Base-by-base conservation (phyloP, 2,888 invertebrate genomes). In the Campoletis raptor region DNA sequence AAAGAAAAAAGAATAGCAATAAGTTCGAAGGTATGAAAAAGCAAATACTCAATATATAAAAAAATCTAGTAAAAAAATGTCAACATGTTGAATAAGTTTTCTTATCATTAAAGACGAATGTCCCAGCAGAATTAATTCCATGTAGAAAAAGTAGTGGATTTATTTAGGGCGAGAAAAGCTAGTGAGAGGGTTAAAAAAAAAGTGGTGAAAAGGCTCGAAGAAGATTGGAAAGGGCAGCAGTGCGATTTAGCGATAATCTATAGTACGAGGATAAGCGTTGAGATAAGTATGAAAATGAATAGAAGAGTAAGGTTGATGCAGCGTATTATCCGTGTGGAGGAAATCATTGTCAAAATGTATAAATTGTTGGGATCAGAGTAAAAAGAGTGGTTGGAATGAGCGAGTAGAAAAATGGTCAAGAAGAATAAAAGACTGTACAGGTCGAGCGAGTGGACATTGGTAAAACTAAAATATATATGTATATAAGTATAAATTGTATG, bases 271-370 rank as follows among this genome's bases (percentile, higher is more conserved):
- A 73, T 30, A 40, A 45, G 24, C 12, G 12, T n/a, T 15, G 6
- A 72, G 74, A 21, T 10, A 18, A 45, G 15, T 40, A 74, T 42
- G 67, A 52, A 30, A 40, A 77, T 21, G 48, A 70, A 21, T 45
- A 76, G 42, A 76, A 67, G 67, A 64, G 30, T 37, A 15, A 15
- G 45, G 18, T 45, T 45, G 45, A 30, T 30, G 24, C 21, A 45
- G 30, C 45, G 42, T 42, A 70, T 70, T 67, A 57, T 36, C 48
- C 40, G 72, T 45, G 45, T 48, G n/a, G 10, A 73, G 52, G 40
- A 67, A 72, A 73, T 83, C 52, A 73, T 83, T 37, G 52, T 64
- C 30, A 45, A 40, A 54, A 64, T 9, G 69, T n/a, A 42, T 42
- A 78, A 64, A 83, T 61, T 61, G 57, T 69, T 12, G 45, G 40